Evolutionary conservation across 2,797 vertebrate genomes (phyloP).

Genomic region (Agapornis canus): DNA sequence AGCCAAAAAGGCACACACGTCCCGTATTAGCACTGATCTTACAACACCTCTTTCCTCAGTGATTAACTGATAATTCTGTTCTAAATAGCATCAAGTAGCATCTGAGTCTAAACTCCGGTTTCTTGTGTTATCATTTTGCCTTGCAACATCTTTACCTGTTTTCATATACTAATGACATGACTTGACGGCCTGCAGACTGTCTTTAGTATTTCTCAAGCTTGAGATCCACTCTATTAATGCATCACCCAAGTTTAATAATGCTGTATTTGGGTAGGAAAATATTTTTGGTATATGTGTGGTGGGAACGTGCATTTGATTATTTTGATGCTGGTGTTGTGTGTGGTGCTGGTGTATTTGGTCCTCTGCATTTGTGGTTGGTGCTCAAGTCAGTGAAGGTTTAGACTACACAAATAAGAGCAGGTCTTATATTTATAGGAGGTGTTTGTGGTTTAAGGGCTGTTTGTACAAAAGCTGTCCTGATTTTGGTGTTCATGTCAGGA

Average conservation of each 20-base stretch:
- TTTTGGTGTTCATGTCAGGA: background rate
- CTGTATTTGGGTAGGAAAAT: background rate
- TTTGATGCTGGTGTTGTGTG: background rate
- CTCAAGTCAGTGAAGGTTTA: background rate
- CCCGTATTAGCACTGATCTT: background rate
- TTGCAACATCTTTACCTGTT: background rate
- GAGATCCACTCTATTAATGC: background rate
- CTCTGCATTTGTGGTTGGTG: background rate
- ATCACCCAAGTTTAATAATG: background rate
- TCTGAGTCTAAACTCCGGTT: background rate
- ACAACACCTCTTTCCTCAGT: background rate
- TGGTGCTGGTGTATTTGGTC: background rate
- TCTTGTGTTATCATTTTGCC: background rate
- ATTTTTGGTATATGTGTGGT: background rate
- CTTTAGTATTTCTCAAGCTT: background rate
- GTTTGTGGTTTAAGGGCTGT: background rate
- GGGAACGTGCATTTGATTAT: background rate
- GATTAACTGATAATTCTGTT: background rate
- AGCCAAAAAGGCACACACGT: accelerated
- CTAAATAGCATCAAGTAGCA: background rate
- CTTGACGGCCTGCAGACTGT: background rate
- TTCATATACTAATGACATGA: background rate
- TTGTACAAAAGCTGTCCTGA: background rate
- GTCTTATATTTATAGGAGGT: background rate
- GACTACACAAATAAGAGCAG: accelerated